phyloP scores from a whole-genome alignment of 2,797 vertebrate genomes.

The Chelonia mydas region DNA sequence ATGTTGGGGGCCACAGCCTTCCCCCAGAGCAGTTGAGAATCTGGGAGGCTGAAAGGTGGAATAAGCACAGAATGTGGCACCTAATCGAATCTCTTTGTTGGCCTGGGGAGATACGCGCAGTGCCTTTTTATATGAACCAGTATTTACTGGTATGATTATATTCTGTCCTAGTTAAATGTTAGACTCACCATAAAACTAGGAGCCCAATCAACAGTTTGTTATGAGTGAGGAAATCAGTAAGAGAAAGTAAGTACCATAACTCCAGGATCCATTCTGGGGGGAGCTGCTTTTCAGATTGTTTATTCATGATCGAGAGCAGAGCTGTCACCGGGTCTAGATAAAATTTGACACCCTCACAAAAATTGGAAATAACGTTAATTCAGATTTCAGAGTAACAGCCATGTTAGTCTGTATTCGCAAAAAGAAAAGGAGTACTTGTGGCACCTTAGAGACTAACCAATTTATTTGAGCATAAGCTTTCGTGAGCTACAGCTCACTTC shows the following conservation, averaged over 20 bases:
- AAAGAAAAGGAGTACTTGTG: no score
- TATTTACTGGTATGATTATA: neutral
- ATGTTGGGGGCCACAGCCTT: neutral
- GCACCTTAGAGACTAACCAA: no score
- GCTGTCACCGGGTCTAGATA: neutral
- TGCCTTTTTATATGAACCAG: neutral
- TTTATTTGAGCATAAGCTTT: no score
- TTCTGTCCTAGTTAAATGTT: accelerated
- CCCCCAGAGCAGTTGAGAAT: neutral
- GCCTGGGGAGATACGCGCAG: neutral
- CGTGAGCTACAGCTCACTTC: no score
- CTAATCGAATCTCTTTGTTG: neutral
- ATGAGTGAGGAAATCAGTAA: neutral
- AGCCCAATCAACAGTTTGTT: neutral
- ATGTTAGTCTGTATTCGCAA: no score
- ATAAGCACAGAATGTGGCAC: neutral
- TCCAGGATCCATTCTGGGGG: neutral
- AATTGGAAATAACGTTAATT: neutral
- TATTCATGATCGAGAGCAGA: neutral
- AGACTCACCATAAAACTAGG: neutral
- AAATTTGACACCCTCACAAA: neutral
- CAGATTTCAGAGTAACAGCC: no score
- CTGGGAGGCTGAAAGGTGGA: neutral
- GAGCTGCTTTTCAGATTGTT: neutral
- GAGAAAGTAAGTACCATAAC: neutral